A percentile compares a stretch with the other conserved stretches of the same genome.
phyloP scores from a whole-genome alignment of 2,113 vertebrate species.

The Tor tambroides region DNA sequence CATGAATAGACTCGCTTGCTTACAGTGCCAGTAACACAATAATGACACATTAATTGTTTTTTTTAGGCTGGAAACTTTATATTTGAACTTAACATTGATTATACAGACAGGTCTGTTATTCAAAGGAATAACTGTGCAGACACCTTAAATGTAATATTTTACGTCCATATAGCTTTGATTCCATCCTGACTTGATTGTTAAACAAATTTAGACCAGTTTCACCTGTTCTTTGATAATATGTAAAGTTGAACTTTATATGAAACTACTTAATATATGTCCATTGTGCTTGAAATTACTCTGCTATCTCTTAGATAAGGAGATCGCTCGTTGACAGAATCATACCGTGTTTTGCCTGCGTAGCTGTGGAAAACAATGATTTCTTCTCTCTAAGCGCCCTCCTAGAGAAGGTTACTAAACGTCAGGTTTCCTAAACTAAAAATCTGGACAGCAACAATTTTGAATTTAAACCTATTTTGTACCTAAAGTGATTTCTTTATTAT shows the following conservation, averaged over 20 bases:
- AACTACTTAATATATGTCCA: background rate
- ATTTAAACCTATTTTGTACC: background rate
- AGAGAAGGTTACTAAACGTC: slow-evolving; percentile 11
- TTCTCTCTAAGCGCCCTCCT: slow-evolving; percentile 26
- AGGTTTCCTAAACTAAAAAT: background rate
- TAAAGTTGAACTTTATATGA: background rate
- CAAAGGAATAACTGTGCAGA: background rate
- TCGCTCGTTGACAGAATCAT: slow-evolving; percentile 15
- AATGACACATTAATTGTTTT: background rate
- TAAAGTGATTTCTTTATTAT: background rate
- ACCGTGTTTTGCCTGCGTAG: slow-evolving; percentile 25
- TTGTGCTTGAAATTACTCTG: background rate
- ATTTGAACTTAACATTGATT: background rate
- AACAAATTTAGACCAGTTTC: background rate
- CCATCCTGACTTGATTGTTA: background rate
- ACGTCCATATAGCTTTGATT: background rate
- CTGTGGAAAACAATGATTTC: slow-evolving; percentile 49
- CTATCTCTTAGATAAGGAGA: slow-evolving; percentile 6
- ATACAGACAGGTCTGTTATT: background rate
- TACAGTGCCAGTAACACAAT: background rate
- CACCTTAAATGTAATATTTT: background rate
- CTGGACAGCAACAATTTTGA: background rate
- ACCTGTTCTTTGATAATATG: background rate
- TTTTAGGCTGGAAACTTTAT: background rate
- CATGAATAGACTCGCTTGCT: slow-evolving; percentile 10